These are phyloP conservation scores for Loxodonta africana DNA, from an alignment of 2,113 vertebrate genomes.

Conservation along the genomic window DNA sequence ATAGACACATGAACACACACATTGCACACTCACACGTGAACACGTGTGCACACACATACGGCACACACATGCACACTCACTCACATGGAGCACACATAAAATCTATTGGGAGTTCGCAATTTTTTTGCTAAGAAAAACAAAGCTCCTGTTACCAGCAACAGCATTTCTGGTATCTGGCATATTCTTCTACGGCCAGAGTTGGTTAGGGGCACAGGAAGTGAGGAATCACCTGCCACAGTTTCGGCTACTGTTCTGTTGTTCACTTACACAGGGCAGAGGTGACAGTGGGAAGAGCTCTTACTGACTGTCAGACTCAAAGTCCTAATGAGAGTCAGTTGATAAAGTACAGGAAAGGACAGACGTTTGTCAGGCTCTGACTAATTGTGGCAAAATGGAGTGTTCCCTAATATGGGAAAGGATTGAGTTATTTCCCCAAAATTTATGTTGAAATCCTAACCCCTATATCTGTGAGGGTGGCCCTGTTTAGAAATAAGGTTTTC, in stretches of 20 bases:
- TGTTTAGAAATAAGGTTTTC: neutral
- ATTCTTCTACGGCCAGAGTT: neutral
- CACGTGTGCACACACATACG: neutral
- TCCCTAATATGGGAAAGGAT: neutral
- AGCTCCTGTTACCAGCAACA: neutral
- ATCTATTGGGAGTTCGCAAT: neutral
- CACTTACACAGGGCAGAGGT: neutral
- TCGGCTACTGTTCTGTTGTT: neutral
- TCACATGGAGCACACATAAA: neutral
- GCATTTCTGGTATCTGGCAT: neutral
- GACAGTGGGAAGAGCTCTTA: neutral
- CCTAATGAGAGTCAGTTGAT: neutral
- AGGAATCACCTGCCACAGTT: fast-evolving
- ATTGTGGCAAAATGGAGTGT: neutral
- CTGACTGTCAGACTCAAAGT: neutral
- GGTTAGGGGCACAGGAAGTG: neutral
- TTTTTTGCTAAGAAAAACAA: neutral
- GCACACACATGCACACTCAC: neutral
- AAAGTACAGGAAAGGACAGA: neutral
- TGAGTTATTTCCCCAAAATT: neutral
- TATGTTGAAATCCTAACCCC: neutral
- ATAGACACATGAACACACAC: neutral
- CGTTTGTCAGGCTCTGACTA: neutral
- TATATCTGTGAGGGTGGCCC: neutral
- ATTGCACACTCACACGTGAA: neutral